Percentiles rank a stretch among this genome's conserved stretches.
These are phyloP conservation scores for Yoshiicerus persimilis DNA, from an alignment of 1,140 invertebrate genomes.

Conservation along the genomic window DNA sequence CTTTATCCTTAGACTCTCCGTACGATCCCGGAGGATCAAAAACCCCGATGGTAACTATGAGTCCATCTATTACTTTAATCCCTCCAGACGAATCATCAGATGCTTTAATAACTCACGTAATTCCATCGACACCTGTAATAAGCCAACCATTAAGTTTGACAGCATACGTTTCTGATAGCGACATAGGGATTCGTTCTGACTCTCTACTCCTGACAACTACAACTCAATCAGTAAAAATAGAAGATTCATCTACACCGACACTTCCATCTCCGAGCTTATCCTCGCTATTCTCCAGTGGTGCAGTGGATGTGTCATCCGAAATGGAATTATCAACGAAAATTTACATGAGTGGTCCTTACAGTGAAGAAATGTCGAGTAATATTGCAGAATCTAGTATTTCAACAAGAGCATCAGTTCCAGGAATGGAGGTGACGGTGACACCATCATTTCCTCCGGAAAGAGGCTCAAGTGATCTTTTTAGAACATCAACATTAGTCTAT, in stretches of 20 bases:
- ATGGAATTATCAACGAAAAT: neutral
- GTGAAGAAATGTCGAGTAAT: neutral
- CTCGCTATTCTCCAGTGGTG: neutral
- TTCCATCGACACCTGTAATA: neutral
- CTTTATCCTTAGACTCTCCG: conserved; percentile 6
- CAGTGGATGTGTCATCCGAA: neutral
- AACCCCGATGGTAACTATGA: neutral
- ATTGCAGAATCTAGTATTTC: neutral
- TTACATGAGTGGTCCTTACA: neutral
- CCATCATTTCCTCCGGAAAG: neutral
- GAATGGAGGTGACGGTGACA: neutral
- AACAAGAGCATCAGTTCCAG: neutral
- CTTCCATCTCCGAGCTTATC: neutral
- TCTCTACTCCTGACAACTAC: neutral
- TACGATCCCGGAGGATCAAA: conserved; percentile 34
- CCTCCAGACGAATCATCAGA: neutral
- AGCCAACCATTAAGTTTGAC: neutral
- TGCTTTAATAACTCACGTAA: neutral
- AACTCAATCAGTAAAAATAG: neutral
- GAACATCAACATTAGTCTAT: neutral
- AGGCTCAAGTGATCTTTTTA: neutral
- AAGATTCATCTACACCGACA: neutral
- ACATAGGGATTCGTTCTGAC: neutral
- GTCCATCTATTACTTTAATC: neutral
- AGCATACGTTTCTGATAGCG: neutral